A percentile compares a stretch with the other conserved stretches of the same genome.
phyloP scores from a whole-genome alignment of 2,797 vertebrate genomes.

The Coregonus sp. region DNA sequence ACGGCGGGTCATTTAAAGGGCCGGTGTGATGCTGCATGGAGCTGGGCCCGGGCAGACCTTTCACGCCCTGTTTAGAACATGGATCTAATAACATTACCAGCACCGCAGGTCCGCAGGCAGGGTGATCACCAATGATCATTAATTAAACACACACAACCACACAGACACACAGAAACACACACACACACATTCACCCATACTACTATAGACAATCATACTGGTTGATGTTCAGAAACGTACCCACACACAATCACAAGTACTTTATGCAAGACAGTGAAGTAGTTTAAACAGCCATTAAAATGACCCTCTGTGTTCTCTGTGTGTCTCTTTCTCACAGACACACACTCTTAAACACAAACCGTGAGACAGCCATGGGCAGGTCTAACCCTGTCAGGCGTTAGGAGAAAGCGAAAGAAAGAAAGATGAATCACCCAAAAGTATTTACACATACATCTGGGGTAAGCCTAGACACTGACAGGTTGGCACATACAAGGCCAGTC shows the following conservation, averaged over 20 bases:
- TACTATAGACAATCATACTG: no score
- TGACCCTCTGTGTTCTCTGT: slow-evolving; percentile 24
- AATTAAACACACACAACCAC: slow-evolving; percentile 49
- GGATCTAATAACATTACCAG: slow-evolving; percentile 67
- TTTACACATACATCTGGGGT: slow-evolving; percentile 69
- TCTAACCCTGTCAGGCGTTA: slow-evolving; percentile 46
- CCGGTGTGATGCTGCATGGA: slow-evolving; percentile 23
- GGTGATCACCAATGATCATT: slow-evolving; percentile 66
- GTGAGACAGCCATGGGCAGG: slow-evolving; percentile 40
- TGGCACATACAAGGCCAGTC: slow-evolving; percentile 64
- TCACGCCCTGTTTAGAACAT: slow-evolving; percentile 65
- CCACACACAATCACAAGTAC: slow-evolving; percentile 24
- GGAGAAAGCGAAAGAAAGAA: background rate
- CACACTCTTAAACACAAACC: slow-evolving; percentile 33
- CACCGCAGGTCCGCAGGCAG: slow-evolving; percentile 45
- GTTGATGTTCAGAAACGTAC: background rate
- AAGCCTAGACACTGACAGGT: slow-evolving; percentile 62
- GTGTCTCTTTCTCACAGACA: slow-evolving; percentile 9
- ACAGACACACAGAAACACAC: slow-evolving; percentile 21
- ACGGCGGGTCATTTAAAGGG: slow-evolving; percentile 63
- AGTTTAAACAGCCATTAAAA: slow-evolving; percentile 39
- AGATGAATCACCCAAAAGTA: slow-evolving; percentile 71
- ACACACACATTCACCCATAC: slow-evolving; percentile 11
- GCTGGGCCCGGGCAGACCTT: slow-evolving; percentile 54
- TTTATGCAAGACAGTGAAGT: slow-evolving; percentile 18